Conservation (phyloP, 2,797 vertebrate species). For the Oryzias sinensis region DNA sequence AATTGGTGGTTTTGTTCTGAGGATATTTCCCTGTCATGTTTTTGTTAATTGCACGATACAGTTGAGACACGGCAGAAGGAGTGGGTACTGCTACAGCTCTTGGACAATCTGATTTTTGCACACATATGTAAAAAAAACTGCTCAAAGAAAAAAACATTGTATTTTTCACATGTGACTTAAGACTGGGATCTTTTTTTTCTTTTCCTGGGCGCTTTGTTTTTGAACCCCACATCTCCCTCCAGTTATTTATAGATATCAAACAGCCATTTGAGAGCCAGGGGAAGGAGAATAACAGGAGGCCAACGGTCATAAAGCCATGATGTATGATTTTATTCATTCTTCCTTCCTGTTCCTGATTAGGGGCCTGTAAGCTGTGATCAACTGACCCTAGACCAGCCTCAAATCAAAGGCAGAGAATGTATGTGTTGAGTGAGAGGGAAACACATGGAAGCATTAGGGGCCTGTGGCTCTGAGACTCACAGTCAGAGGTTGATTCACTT, state of each 20-base stretch:
- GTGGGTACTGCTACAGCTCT: no score
- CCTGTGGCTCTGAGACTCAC: constrained; percentile 58
- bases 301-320: constrained; percentile 48
- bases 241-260: constrained; percentile 56
- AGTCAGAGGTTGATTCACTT: constrained; percentile 75
- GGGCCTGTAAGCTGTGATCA: constrained; percentile 73
- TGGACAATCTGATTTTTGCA: no score
- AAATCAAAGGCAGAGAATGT: constrained; percentile 75
- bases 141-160: neutral
- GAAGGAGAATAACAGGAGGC: constrained; percentile 38
- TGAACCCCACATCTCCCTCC: constrained; percentile 6
- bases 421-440: constrained; percentile 64
- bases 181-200: constrained; percentile 9
- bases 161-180: constrained; percentile 3
- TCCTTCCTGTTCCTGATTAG: constrained; percentile 75
- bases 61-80: neutral
- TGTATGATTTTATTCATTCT: constrained; percentile 70
- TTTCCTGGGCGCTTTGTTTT: constrained; percentile 7
- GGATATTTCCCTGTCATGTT: constrained; percentile 1
- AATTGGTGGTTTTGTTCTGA: constrained; percentile 6
- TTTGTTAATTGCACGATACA: constrained; percentile 12
- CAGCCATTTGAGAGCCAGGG: constrained; percentile 16
- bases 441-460: constrained; percentile 58
- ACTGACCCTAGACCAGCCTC: constrained; percentile 57
- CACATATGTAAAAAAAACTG: neutral